Conservation (phyloP, 2,113 vertebrate genomes). For the Antechinus flavipes region DNA sequence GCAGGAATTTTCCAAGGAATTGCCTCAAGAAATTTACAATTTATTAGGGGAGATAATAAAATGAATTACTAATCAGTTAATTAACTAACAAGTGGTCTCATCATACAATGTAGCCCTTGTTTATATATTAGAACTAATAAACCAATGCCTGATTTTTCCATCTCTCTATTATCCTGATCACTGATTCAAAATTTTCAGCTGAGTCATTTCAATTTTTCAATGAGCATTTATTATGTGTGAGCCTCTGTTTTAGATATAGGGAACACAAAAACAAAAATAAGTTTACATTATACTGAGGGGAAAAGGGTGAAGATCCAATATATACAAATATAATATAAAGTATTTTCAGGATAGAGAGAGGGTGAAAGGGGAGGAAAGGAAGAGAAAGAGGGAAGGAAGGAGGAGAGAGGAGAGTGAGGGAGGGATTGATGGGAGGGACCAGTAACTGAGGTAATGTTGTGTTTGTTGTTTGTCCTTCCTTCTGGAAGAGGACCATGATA, state of each 20-base stretch:
- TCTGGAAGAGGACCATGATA: no score
- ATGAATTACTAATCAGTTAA: not conserved
- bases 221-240: not conserved
- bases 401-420: no score
- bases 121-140: not conserved
- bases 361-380: no score
- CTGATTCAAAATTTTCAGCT: not conserved
- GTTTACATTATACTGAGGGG: not conserved
- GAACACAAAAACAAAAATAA: not conserved
- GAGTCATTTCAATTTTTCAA: not conserved
- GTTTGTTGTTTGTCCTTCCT: no score
- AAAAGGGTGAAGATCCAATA: not conserved
- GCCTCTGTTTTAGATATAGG: not conserved
- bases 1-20: not conserved
- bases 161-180: not conserved
- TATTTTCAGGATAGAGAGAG: not conserved
- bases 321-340: not conserved
- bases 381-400: no score
- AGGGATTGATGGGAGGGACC: no score
- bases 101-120: not conserved
- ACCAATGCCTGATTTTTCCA: not conserved
- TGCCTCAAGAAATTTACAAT: not conserved
- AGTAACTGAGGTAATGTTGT: no score
- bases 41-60: not conserved
- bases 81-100: not conserved